These are phyloP conservation scores for Homalodisca vitripennis DNA, from an alignment of 1,140 invertebrate genomes.

Conservation along the genomic window DNA sequence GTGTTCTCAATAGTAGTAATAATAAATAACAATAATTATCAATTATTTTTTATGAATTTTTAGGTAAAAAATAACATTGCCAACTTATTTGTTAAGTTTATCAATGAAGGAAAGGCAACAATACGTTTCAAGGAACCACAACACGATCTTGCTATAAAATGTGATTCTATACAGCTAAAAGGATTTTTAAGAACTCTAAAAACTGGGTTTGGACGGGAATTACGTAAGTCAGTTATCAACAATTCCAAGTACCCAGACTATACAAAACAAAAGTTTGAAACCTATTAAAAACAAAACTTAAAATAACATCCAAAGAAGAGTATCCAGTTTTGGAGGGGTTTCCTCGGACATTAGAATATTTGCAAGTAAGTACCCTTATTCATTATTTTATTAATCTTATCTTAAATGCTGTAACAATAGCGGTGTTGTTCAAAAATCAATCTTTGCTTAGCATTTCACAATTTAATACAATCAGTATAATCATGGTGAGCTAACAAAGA, in stretches of 20 bases:
- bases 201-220: conserved; percentile 59
- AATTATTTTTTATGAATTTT: too few species aligned
- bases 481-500: too few species aligned
- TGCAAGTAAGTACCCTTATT: conserved; percentile 48
- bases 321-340: conserved; percentile 16
- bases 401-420: too few species aligned
- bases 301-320: conserved; percentile 47
- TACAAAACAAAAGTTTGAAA: conserved; percentile 3
- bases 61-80: conserved; percentile 61
- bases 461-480: too few species aligned
- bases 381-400: too few species aligned
- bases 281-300: conserved; percentile 55
- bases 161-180: conserved; percentile 63
- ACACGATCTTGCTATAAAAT: conserved; percentile 66
- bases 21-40: too few species aligned
- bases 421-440: too few species aligned
- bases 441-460: too few species aligned
- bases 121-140: conserved; percentile 67
- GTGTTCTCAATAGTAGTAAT: too few species aligned
- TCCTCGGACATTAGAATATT: conserved; percentile 25
- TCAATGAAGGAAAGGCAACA: conserved; percentile 71
- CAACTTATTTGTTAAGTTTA: conserved; percentile 64
- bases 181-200: conserved; percentile 64
- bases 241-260: not conserved
- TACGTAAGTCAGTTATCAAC: conserved; percentile 47